Evolutionary conservation across 1,140 invertebrate genomes (phyloP).

Genomic region (Drosophila guanche): DNA sequence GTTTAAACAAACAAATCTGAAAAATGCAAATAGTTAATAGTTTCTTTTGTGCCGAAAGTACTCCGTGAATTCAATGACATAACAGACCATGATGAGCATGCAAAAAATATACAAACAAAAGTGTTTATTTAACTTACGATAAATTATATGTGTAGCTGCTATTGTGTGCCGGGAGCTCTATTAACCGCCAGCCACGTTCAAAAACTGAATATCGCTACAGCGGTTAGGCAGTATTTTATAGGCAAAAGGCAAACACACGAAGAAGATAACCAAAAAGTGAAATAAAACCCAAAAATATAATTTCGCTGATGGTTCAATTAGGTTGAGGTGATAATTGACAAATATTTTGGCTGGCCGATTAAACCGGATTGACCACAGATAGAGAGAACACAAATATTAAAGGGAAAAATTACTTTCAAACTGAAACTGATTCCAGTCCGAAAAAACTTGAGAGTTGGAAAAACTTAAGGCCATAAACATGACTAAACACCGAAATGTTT

Average conservation of each 20-base stretch:
- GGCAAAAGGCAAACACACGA: background rate
- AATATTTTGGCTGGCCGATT: constrained; percentile 10
- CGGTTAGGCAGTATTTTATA: constrained; percentile 25
- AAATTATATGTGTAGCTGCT: background rate
- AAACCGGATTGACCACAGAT: background rate
- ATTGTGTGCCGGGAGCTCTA: constrained; percentile 9
- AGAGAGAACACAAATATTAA: background rate
- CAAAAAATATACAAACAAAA: constrained; percentile 18
- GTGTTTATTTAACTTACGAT: constrained; percentile 9
- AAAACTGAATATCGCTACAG: constrained; percentile 37
- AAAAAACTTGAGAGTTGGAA: background rate
- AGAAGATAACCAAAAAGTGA: constrained; percentile 11
- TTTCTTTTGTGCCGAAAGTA: constrained; percentile 36
- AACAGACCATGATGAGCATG: constrained; percentile 21
- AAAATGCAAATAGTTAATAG: constrained; percentile 30
- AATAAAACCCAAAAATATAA: background rate
- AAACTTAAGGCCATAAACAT: background rate
- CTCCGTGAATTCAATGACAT: constrained; percentile 14
- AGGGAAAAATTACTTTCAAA: background rate
- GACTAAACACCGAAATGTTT: background rate
- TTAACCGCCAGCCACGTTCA: constrained; percentile 7
- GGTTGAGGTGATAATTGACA: constrained; percentile 49
- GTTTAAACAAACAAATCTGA: background rate
- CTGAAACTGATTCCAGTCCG: too few relatives aligned
- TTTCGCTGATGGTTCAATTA: constrained; percentile 49